Conservation (phyloP, 2,888 invertebrate species). For the Apamea monoglypha region DNA sequence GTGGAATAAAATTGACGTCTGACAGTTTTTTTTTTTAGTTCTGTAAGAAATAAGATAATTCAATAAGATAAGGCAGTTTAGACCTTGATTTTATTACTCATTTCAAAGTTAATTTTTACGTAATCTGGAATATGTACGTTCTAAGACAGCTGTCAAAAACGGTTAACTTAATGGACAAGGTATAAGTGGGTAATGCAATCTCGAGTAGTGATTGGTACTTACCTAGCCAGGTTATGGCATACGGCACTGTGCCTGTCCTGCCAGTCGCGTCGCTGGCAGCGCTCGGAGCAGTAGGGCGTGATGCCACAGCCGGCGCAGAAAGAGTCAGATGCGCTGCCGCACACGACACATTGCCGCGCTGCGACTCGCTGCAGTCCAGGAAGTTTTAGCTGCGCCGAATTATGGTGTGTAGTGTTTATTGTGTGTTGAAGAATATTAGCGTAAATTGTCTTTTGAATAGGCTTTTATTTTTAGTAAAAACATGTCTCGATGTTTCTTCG, state of each 20-base stretch:
- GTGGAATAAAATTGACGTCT: no score
- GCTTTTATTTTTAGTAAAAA: neutral
- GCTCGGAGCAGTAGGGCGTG: constrained; percentile 81
- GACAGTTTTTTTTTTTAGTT: no score
- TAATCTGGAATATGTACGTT: no score
- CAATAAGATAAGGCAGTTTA: no score
- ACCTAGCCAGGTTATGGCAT: constrained; percentile 83
- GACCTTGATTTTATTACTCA: no score
- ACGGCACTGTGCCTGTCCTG: constrained; percentile 74
- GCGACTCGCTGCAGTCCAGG: constrained; percentile 72
- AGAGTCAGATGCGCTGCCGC: constrained; percentile 74
- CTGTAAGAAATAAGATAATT: no score
- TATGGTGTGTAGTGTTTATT: constrained; percentile 48
- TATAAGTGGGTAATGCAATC: neutral
- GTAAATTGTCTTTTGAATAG: neutral
- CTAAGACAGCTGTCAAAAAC: no score
- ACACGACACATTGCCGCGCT: constrained; percentile 81
- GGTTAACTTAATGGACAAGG: no score
- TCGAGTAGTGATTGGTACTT: constrained; percentile 25
- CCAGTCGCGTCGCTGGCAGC: constrained; percentile 83
- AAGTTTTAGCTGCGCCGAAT: constrained; percentile 74
- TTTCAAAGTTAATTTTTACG: no score
- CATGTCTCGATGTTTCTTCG: neutral
- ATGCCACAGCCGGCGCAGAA: constrained; percentile 81
- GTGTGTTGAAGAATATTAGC: constrained; percentile 4